These are phyloP conservation scores for Tragelaphus buxtoni DNA, from an alignment of 2,113 vertebrate species.

Conservation along the genomic window DNA sequence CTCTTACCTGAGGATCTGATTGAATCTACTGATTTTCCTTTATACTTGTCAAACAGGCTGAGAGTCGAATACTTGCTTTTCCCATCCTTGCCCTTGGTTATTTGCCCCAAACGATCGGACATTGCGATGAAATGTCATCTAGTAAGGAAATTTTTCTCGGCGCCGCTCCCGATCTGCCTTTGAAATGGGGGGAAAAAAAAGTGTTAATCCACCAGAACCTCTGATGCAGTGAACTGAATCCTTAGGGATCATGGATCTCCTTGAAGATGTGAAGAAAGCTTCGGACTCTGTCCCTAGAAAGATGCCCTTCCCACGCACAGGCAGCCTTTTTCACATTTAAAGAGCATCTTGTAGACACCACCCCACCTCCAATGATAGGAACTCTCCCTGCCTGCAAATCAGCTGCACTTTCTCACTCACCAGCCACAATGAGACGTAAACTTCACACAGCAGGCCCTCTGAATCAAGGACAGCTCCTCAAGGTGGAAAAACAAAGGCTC, in stretches of 20 bases:
- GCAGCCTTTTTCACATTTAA: background rate
- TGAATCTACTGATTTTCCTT: conserved; percentile 99
- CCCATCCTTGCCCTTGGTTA: conserved; percentile 99
- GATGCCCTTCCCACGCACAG: background rate
- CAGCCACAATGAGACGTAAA: fast-evolving
- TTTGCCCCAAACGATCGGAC: conserved; percentile 99
- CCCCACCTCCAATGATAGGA: no score
- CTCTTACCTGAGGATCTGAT: conserved; percentile 95
- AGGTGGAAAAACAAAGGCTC: background rate
- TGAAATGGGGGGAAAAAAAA: background rate
- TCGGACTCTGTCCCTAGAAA: background rate
- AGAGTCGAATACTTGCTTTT: conserved; percentile 99
- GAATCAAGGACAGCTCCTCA: background rate
- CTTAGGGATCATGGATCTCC: background rate
- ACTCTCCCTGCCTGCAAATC: background rate
- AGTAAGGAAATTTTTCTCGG: conserved; percentile 98
- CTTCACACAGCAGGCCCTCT: background rate
- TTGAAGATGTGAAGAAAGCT: background rate
- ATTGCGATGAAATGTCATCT: conserved; percentile 99
- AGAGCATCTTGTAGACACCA: background rate
- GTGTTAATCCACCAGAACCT: background rate
- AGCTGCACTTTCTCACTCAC: background rate
- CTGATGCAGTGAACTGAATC: background rate
- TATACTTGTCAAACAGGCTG: conserved; percentile 99
- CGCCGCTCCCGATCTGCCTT: conserved; percentile 93